Evolutionary conservation across 2,113 vertebrate species (phyloP), one percentile per base, ranked within the genome.

Genomic region (Phaetusa simplex): DNA sequence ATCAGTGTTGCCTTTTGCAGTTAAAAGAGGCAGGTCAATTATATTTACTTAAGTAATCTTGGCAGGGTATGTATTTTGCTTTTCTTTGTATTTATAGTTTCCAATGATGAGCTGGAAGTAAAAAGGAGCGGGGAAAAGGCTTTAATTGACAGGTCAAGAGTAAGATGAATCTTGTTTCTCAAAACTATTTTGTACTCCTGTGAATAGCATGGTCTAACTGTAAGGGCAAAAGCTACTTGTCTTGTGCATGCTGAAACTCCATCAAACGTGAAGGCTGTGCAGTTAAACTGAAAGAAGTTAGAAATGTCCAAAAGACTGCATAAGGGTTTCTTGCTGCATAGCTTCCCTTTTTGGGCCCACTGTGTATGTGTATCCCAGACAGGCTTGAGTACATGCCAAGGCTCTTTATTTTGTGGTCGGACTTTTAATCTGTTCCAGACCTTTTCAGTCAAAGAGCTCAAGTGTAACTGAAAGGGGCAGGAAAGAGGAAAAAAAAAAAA

Each of bases 371-470:
- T 98, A 98, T 98, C 98, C 97, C 98, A 99, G 99, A 99, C 99
- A 98, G 98, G 97, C 98, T 98, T 99, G 99, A 99, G 98, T 98
- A 95, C 94, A 85, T 98, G 99, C 99, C 99, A 99, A 97, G 97
- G 97, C 98, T 98, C 99, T 99, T 98, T 98, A 99, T 99, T 98
- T 98, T 99, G 99, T 97, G 98, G 98, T 98, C 83, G 95, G 98
- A 98, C 98, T 99, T 98, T 98, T 99, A 99, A 99, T 99, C 99
- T 99, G 98, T 99, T 99, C 99, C 99, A 99, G 99, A 99, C 99
- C 98, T 99, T 99, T 99, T 98, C 98, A 99, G 98, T 99, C 98
- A 98, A 99, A 99, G 98, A 99, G 98, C 98, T 98, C 97, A 97
- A 98, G 98, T 98, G 98, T 98, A 98, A 98, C 98, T 97, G 98